Percentiles rank a stretch among this genome's conserved stretches.
These are phyloP conservation scores for Alouatta palliata DNA, from an alignment of 2,113 vertebrate genomes.

Conservation along the genomic window DNA sequence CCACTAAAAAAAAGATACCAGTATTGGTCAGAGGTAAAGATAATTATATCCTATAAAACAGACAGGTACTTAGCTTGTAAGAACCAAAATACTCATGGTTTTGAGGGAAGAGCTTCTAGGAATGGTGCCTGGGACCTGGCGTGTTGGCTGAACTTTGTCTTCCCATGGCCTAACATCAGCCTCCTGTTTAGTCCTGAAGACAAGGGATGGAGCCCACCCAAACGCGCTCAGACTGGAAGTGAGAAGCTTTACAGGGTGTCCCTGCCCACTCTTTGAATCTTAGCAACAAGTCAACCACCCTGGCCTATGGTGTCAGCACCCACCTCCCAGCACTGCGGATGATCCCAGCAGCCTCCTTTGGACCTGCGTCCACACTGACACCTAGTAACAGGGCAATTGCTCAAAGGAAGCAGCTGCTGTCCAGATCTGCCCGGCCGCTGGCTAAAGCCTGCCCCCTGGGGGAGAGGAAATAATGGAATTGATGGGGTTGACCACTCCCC, in stretches of 20 bases:
- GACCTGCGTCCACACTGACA: neutral
- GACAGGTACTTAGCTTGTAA: neutral
- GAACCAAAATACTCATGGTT: neutral
- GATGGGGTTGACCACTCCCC: neutral
- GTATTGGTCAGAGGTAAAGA: neutral
- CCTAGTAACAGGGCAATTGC: neutral
- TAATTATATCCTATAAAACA: neutral
- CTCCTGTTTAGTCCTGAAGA: neutral
- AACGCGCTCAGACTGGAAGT: accelerated
- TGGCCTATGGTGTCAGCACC: neutral
- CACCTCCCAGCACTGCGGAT: accelerated
- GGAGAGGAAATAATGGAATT: neutral
- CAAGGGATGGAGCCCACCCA: accelerated
- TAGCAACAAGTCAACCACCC: neutral
- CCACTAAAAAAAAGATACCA: neutral
- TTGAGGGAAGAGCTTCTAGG: neutral
- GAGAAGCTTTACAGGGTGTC: neutral
- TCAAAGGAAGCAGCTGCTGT: neutral
- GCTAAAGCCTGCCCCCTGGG: neutral
- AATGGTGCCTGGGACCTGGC: neutral
- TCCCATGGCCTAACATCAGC: neutral
- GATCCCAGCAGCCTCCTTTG: neutral
- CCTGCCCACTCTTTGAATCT: neutral
- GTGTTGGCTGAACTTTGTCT: neutral
- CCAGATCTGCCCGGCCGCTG: neutral